Evolutionary conservation across 1,140 invertebrate genomes (phyloP).

Genomic region (Sarcophaga peregrina): DNA sequence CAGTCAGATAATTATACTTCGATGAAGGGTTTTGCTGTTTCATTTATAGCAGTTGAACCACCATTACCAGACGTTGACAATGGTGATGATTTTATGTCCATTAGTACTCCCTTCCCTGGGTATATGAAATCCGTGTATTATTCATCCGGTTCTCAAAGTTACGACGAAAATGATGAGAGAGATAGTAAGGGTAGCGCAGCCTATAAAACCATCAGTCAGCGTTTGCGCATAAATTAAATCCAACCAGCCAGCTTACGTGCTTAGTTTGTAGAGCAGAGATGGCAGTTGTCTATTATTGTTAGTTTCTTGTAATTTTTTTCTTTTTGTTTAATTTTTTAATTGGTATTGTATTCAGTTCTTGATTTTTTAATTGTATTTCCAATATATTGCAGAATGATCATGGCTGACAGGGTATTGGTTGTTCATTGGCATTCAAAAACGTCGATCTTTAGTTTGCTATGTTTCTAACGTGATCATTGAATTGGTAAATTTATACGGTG

Average conservation of each 20-base stretch:
- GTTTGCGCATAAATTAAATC: not conserved
- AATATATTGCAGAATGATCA: too few relatives aligned
- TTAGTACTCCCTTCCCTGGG: slow-evolving; percentile 64
- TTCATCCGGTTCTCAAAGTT: slow-evolving; percentile 37
- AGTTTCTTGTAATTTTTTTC: not conserved
- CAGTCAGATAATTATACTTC: slow-evolving; percentile 90
- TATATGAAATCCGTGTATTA: slow-evolving; percentile 62
- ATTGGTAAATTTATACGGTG: too few relatives aligned
- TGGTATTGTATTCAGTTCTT: slow-evolving; percentile 17
- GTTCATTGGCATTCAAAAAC: too few relatives aligned
- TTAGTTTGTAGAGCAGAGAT: not conserved
- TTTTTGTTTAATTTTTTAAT: not conserved
- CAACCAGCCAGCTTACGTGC: not conserved
- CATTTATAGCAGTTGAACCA: slow-evolving; percentile 80
- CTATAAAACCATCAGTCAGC: not conserved
- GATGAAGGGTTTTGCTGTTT: slow-evolving; percentile 90
- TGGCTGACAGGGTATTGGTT: too few relatives aligned
- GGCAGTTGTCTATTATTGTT: not conserved
- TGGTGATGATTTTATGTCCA: slow-evolving; percentile 57
- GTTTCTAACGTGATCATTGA: too few relatives aligned
- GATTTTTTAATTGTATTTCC: slow-evolving; percentile 11
- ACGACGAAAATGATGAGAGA: slow-evolving; percentile 29
- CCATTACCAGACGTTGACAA: slow-evolving; percentile 57
- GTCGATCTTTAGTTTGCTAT: too few relatives aligned
- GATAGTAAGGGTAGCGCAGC: not conserved